These are phyloP conservation scores for Bombus sibiricus DNA, from an alignment of 1,140 invertebrate genomes.

Conservation along the genomic window DNA sequence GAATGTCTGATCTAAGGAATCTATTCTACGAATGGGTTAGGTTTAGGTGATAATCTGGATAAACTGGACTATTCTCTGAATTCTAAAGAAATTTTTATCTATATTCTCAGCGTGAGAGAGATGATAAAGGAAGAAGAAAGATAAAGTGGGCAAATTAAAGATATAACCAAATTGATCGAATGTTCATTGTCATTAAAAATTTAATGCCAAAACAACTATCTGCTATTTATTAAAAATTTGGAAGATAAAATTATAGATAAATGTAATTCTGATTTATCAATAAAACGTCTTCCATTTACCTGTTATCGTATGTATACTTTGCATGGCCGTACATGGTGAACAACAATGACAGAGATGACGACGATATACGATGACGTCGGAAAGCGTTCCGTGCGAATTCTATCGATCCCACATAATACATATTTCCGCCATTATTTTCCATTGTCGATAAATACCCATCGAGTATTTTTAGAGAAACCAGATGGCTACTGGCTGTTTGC, in stretches of 20 bases:
- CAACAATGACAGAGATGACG: not conserved
- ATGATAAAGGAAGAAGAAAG: too few relatives aligned
- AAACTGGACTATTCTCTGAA: too few relatives aligned
- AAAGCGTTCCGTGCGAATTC: constrained; percentile 13
- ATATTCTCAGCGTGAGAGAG: too few relatives aligned
- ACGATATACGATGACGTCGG: constrained; percentile 16
- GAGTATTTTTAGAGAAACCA: not conserved
- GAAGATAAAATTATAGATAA: not conserved
- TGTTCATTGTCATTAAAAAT: not conserved
- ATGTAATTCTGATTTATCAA: constrained; percentile 19
- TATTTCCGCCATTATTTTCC: not conserved
- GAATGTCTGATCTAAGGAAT: too few relatives aligned
- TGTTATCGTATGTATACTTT: not conserved
- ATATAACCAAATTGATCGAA: not conserved
- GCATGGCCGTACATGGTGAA: too few relatives aligned
- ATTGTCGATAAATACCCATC: not conserved
- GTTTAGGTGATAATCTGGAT: too few relatives aligned
- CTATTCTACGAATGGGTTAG: too few relatives aligned
- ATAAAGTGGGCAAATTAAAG: not conserved
- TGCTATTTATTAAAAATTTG: not conserved
- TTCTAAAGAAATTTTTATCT: too few relatives aligned
- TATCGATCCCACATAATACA: constrained; percentile 11
- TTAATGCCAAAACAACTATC: not conserved
- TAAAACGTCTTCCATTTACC: not conserved
- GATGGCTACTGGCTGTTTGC: not conserved